phyloP scores from a whole-genome alignment of 2,113 vertebrate species.

The Lathamus discolor region DNA sequence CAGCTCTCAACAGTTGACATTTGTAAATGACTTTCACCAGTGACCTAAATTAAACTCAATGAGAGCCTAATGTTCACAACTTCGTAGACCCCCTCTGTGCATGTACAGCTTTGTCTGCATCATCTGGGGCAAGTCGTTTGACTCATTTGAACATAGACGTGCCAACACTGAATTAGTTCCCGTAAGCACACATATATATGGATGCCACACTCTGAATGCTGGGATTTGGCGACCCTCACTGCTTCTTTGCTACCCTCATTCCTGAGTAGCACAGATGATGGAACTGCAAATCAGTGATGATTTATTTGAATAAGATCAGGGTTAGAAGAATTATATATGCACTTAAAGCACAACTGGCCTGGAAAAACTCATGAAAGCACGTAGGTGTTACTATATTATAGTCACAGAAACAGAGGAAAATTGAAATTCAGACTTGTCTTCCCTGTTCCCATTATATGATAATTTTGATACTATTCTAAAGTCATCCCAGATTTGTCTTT shows the following conservation, averaged over 20 bases:
- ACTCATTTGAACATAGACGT: not conserved
- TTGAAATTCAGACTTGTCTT: not conserved
- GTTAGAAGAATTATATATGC: not conserved
- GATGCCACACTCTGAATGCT: not conserved
- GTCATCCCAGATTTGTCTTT: not conserved
- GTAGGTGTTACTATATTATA: not conserved
- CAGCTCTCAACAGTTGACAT: not conserved
- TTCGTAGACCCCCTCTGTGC: not conserved
- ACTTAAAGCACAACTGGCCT: not conserved
- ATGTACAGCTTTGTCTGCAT: not conserved
- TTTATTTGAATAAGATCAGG: not conserved
- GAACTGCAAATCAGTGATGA: not conserved
- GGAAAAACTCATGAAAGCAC: not conserved
- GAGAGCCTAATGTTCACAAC: not conserved
- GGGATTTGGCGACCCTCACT: not conserved
- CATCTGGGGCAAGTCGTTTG: not conserved
- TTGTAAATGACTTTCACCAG: conserved; percentile 6
- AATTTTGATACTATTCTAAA: not conserved
- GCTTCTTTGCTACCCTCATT: not conserved
- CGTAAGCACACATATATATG: not conserved
- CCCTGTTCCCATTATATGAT: not conserved
- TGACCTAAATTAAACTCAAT: conserved; percentile 3
- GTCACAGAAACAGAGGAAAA: not conserved
- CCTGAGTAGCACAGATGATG: not conserved
- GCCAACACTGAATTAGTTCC: not conserved